phyloP scores from a whole-genome alignment of 2,113 vertebrate species.

The Aramus guarauna region DNA sequence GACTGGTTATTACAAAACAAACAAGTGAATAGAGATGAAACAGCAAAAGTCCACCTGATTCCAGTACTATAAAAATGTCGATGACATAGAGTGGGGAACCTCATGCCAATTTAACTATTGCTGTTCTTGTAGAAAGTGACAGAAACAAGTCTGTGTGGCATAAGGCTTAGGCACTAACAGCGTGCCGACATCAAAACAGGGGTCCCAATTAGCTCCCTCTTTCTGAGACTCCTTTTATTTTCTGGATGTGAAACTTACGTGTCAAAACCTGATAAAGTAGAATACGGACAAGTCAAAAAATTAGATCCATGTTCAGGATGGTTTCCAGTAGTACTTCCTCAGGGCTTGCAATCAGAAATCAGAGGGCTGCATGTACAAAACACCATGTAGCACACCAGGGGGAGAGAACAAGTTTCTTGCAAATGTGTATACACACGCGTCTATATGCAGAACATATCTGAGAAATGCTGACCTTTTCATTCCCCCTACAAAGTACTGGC shows the following conservation, averaged over 20 bases:
- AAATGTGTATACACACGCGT: neutral
- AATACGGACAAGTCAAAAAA: neutral
- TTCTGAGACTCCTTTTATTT: neutral
- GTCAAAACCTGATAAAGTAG: neutral
- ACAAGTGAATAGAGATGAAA: neutral
- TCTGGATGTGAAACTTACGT: neutral
- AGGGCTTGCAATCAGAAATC: neutral
- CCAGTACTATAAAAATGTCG: neutral
- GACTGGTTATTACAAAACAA: slow-evolving; percentile 7
- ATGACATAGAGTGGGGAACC: neutral
- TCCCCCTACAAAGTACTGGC: neutral
- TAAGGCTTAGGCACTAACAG: neutral
- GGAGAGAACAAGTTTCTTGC: neutral
- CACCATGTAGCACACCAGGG: neutral
- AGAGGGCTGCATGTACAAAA: neutral
- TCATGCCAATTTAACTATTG: neutral
- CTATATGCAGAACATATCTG: neutral
- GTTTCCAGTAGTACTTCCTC: neutral
- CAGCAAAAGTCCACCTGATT: neutral
- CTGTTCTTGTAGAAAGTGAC: neutral
- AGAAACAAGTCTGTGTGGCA: neutral
- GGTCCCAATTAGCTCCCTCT: neutral
- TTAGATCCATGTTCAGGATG: rapidly evolving
- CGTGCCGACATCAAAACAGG: neutral
- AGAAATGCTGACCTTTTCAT: neutral